Conservation (phyloP, 2,888 invertebrate species). For the Tineola bisselliella region DNA sequence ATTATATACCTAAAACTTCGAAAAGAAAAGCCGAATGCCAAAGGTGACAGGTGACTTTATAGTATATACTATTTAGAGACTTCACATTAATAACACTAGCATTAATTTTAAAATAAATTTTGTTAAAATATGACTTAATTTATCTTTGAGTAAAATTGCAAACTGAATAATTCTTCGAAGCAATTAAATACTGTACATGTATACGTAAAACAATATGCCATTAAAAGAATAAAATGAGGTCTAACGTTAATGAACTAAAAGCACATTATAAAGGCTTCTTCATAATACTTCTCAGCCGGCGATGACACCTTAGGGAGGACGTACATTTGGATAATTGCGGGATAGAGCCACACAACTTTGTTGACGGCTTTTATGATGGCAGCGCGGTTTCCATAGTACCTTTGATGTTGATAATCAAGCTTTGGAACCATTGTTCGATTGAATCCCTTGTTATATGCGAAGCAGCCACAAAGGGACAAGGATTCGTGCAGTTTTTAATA, state of each 20-base stretch:
- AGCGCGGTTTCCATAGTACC: conserved; percentile 4
- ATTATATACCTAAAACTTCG: too few species aligned
- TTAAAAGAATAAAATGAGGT: conserved; percentile 17
- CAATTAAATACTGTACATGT: too few species aligned
- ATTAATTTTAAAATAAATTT: too few species aligned
- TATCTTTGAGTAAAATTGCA: too few species aligned
- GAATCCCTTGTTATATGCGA: background rate
- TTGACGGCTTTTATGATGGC: conserved; percentile 19
- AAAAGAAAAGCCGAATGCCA: too few species aligned
- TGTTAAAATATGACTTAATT: too few species aligned
- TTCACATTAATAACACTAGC: too few species aligned
- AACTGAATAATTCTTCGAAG: too few species aligned
- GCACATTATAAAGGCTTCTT: conserved; percentile 44
- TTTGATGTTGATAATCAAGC: conserved; percentile 49
- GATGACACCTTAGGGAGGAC: conserved; percentile 30
- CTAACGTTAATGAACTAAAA: conserved; percentile 36
- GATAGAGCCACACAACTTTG: conserved; percentile 38
- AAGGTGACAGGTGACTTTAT: too few species aligned
- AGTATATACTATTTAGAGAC: too few species aligned
- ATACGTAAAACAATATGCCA: too few species aligned
- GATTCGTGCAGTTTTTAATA: background rate
- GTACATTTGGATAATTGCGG: conserved; percentile 62
- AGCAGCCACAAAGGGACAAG: background rate
- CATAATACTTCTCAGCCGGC: conserved; percentile 30
- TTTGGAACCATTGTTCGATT: conserved; percentile 39